These are phyloP conservation scores for Cylas formicarius DNA, from an alignment of 1,140 invertebrate species.

Conservation along the genomic window DNA sequence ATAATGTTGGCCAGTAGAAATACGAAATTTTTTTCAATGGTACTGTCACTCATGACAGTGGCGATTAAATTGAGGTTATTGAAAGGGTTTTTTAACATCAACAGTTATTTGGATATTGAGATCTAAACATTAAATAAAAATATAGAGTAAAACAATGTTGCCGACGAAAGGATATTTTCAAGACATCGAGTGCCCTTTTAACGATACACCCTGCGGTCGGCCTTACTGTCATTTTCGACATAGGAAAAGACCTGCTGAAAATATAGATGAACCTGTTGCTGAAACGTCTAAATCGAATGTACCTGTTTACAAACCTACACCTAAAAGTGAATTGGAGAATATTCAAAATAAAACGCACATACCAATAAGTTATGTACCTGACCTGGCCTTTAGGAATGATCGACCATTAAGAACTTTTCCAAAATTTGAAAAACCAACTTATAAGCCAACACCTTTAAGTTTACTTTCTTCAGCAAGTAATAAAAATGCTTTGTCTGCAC, in stretches of 20 bases:
- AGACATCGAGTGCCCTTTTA: constrained; percentile 76
- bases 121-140: constrained; percentile 2
- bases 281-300: constrained; percentile 24
- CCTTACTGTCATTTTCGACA: constrained; percentile 87
- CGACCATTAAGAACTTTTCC: constrained; percentile 23
- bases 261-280: constrained; percentile 18
- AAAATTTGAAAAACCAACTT: constrained; percentile 33
- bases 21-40: too few species aligned
- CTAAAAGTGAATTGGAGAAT: constrained; percentile 38
- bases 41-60: too few species aligned
- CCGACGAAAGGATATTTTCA: constrained; percentile 80
- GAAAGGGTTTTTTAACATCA: not conserved
- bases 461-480: constrained; percentile 30
- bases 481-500: constrained; percentile 7
- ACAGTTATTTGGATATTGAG: not conserved
- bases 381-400: constrained; percentile 31
- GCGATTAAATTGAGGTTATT: too few species aligned
- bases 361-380: constrained; percentile 40
- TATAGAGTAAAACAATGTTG: constrained; percentile 55
- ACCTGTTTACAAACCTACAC: constrained; percentile 45
- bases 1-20: too few species aligned
- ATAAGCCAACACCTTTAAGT: constrained; percentile 40
- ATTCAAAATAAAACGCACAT: constrained; percentile 36
- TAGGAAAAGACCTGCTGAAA: constrained; percentile 51
- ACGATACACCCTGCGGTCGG: constrained; percentile 69